A percentile compares a stretch with the other conserved stretches of the same genome.
These are phyloP conservation scores for Mylabris phalerata DNA, from an alignment of 1,140 invertebrate species.

Conservation along the genomic window DNA sequence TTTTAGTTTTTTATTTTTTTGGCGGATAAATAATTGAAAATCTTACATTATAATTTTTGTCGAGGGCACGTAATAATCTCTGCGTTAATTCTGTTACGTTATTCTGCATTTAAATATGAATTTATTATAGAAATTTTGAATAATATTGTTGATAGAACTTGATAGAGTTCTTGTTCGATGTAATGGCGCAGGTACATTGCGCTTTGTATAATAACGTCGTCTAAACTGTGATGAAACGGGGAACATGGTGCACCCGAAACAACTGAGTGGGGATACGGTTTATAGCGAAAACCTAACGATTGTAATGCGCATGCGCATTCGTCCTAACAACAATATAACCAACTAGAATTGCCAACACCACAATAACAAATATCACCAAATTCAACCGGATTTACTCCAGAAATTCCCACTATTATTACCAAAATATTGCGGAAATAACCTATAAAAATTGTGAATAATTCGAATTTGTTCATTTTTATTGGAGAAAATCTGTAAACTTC, in stretches of 20 bases:
- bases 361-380: no score
- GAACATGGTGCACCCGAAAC: conserved; percentile 43
- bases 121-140: conserved; percentile 43
- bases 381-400: no score
- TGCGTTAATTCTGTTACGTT: conserved; percentile 56
- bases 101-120: conserved; percentile 50
- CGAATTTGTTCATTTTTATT: no score
- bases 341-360: no score
- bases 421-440: no score
- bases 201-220: conserved; percentile 41
- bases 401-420: no score
- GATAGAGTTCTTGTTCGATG: conserved; percentile 41
- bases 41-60: conserved; percentile 64
- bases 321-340: no score
- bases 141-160: conserved; percentile 38
- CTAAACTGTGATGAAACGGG: conserved; percentile 41
- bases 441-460: no score
- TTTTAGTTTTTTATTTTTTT: no score
- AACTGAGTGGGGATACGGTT: conserved; percentile 41
- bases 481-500: no score
- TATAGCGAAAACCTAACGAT: conserved; percentile 29
- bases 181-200: conserved; percentile 45
- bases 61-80: conserved; percentile 58
- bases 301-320: conserved; percentile 22
- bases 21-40: conserved; percentile 1